Conservation (phyloP, 2,113 vertebrate species). For the Phrynosoma platyrhinos region DNA sequence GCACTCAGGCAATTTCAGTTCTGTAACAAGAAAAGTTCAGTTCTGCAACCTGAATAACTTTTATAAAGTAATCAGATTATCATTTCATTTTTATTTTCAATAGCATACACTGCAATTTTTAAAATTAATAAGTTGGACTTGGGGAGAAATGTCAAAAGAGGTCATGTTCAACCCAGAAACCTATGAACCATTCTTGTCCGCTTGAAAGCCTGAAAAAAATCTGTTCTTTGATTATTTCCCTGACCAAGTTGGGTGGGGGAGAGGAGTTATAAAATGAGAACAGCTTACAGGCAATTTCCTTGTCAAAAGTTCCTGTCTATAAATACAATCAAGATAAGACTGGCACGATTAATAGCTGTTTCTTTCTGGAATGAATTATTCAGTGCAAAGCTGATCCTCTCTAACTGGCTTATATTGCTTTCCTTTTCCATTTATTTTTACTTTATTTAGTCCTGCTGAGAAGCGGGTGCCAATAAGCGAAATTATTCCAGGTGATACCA, state of each 20-base stretch:
- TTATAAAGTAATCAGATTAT: too few species aligned
- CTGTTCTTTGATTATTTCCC: slow-evolving; percentile 32
- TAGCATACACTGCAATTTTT: background rate
- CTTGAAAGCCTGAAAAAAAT: slow-evolving; percentile 41
- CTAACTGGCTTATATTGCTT: slow-evolving; percentile 67
- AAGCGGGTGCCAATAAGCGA: slow-evolving; percentile 38
- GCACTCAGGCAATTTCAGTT: too few species aligned
- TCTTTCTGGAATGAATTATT: slow-evolving; percentile 75
- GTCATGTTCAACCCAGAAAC: slow-evolving; percentile 44
- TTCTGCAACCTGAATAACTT: too few species aligned
- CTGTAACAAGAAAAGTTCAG: too few species aligned
- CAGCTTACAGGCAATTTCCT: slow-evolving; percentile 74
- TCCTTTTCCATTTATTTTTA: slow-evolving; percentile 61
- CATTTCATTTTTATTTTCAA: too few species aligned
- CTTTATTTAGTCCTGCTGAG: slow-evolving; percentile 60
- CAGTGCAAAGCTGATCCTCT: slow-evolving; percentile 68
- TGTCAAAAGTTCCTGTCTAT: slow-evolving; percentile 73
- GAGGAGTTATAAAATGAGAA: slow-evolving; percentile 13
- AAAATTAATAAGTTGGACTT: background rate
- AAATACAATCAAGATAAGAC: slow-evolving; percentile 71
- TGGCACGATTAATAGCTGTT: slow-evolving; percentile 70
- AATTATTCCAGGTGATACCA: slow-evolving; percentile 54
- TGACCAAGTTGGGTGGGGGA: background rate
- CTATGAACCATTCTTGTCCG: background rate
- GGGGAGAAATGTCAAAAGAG: background rate